Percentiles rank a stretch among this genome's conserved stretches.
phyloP scores from a whole-genome alignment of 2,113 vertebrate genomes.

The Seriola quinqueradiata region DNA sequence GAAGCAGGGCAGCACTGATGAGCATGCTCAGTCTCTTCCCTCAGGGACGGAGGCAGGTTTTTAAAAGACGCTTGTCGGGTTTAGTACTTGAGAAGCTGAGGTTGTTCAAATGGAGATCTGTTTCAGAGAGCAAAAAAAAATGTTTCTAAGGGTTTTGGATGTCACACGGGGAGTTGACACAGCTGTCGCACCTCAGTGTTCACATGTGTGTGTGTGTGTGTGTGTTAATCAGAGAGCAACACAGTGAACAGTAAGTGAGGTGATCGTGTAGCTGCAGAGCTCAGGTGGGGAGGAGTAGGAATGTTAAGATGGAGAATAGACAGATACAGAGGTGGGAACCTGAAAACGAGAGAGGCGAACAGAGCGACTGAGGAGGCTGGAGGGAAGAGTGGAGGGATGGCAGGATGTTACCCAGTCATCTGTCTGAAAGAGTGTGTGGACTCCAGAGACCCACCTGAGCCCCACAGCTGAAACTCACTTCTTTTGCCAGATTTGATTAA shows the following conservation, averaged over 20 bases:
- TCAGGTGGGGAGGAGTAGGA: not conserved
- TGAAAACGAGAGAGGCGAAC: not conserved
- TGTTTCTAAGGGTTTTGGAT: constrained; percentile 1
- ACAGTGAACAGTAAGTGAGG: not conserved
- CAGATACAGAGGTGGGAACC: no score
- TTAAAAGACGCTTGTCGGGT: constrained; percentile 1
- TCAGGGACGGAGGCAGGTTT: not conserved
- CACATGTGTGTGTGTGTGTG: no score
- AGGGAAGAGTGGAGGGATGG: not conserved
- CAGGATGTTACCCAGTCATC: constrained; percentile 3
- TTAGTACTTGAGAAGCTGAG: not conserved
- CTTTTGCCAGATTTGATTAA: constrained; percentile 62
- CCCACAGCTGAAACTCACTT: constrained; percentile 52
- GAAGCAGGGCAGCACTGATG: constrained; percentile 6
- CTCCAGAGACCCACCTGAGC: constrained; percentile 59
- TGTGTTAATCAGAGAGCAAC: not conserved
- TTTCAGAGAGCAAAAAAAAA: not conserved
- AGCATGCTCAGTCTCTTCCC: constrained; percentile 20
- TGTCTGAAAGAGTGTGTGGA: constrained; percentile 27
- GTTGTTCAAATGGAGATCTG: not conserved
- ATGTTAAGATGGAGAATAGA: not conserved
- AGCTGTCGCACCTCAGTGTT: not conserved
- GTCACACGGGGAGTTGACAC: not conserved
- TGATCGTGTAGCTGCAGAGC: not conserved
- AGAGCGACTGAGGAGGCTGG: not conserved